Evolutionary conservation across 2,113 vertebrate genomes (phyloP).

Genomic region (Puffinus mauretanicus): DNA sequence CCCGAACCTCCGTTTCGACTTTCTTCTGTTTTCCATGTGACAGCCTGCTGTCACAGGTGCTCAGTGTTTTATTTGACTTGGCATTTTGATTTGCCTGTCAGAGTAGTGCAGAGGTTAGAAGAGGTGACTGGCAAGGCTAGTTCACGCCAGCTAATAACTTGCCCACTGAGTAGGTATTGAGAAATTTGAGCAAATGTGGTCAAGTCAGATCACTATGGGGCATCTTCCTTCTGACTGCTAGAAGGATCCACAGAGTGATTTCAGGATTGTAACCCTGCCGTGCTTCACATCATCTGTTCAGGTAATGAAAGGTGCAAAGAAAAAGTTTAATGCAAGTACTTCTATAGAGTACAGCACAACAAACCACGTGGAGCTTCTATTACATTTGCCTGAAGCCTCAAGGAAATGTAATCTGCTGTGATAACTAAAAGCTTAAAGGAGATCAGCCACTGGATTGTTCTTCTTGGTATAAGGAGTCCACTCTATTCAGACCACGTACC

Average conservation of each 20-base stretch:
- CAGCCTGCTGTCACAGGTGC: background rate
- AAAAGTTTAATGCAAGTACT: background rate
- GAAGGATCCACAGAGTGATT: background rate
- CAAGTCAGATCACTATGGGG: background rate
- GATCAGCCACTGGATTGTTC: background rate
- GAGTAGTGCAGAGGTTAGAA: background rate
- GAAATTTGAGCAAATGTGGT: background rate
- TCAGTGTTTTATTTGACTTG: background rate
- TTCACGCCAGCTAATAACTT: background rate
- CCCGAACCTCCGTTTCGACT: background rate
- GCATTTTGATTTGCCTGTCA: background rate
- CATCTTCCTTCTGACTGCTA: background rate
- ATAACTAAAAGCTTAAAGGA: background rate
- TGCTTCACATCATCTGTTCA: background rate
- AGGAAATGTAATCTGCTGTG: background rate
- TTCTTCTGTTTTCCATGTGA: background rate
- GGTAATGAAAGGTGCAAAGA: background rate
- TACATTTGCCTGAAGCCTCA: background rate
- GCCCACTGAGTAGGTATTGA: background rate
- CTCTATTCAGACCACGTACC: rapidly evolving
- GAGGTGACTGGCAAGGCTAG: background rate
- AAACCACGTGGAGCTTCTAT: background rate
- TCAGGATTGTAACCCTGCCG: background rate
- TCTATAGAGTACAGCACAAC: background rate
- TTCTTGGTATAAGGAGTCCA: background rate